These are phyloP conservation scores for Miniopterus natalensis DNA, from an alignment of 2,113 vertebrate genomes.

Conservation along the genomic window DNA sequence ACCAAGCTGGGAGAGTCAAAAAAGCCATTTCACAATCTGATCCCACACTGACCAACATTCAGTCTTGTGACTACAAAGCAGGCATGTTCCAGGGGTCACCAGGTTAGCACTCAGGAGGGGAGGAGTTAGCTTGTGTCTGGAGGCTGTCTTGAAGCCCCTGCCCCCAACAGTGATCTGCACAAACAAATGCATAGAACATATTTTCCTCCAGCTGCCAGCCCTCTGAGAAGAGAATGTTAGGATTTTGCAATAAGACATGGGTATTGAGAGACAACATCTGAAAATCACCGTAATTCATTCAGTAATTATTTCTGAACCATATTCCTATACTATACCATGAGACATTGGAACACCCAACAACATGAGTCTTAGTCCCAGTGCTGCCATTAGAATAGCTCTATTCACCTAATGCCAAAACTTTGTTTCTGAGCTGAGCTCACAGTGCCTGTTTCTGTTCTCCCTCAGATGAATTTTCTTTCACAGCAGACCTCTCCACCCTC, in stretches of 20 bases:
- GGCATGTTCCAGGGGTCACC: slow-evolving; percentile 84
- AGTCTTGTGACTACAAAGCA: slow-evolving; percentile 4
- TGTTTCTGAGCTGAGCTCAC: neutral
- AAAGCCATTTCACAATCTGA: slow-evolving; percentile 37
- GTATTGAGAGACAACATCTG: slow-evolving; percentile 82
- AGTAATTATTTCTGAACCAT: slow-evolving; percentile 9
- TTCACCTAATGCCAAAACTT: neutral
- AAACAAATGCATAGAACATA: slow-evolving; percentile 91
- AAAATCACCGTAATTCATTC: neutral
- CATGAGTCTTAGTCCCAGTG: neutral
- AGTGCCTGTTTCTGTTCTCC: neutral
- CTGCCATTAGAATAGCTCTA: neutral
- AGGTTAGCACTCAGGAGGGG: slow-evolving; percentile 90
- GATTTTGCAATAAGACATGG: slow-evolving; percentile 92
- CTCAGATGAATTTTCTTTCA: neutral
- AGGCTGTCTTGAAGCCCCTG: slow-evolving; percentile 85
- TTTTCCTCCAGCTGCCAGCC: slow-evolving; percentile 51
- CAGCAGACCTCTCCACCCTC: neutral
- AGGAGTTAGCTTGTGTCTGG: slow-evolving; percentile 87
- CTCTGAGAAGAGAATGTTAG: slow-evolving; percentile 89
- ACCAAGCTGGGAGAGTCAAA: neutral
- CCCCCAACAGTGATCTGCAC: slow-evolving; percentile 92
- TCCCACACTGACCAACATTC: neutral
- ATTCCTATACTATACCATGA: neutral
- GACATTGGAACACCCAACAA: neutral